Evolutionary conservation across 2,888 invertebrate genomes (phyloP).

Genomic region (Plebejus argus): DNA sequence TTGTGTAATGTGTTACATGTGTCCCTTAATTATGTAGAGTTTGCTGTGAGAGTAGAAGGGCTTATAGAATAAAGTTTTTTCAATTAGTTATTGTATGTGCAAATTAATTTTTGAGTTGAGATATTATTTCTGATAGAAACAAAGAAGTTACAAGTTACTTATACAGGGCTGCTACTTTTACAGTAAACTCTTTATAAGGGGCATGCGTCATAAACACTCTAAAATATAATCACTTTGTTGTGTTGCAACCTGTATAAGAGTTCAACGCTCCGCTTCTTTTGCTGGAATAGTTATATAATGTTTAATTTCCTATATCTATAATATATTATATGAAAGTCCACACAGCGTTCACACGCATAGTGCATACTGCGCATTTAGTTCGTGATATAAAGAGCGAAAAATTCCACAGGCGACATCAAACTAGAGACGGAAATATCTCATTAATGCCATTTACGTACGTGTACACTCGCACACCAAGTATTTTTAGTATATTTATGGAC

Average conservation of each 20-base stretch:
- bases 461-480: neutral
- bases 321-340: neutral
- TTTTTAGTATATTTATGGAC: conserved; percentile 1
- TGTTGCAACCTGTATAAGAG: neutral
- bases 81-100: no score
- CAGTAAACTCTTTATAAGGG: no score
- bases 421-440: conserved; percentile 16
- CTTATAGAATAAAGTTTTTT: no score
- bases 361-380: neutral
- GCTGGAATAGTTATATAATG: neutral
- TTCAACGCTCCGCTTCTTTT: neutral
- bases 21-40: no score
- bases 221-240: no score
- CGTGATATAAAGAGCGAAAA: neutral
- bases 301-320: neutral
- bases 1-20: no score
- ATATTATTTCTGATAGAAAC: no score
- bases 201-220: no score
- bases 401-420: neutral
- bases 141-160: no score
- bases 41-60: no score
- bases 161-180: no score
- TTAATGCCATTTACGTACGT: conserved; percentile 11
- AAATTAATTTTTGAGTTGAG: no score
- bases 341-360: neutral